Base-by-base conservation (phyloP, 30 jellyfish, hydroid and myxozoan species). In the Haliclystus octoradiatus region DNA sequence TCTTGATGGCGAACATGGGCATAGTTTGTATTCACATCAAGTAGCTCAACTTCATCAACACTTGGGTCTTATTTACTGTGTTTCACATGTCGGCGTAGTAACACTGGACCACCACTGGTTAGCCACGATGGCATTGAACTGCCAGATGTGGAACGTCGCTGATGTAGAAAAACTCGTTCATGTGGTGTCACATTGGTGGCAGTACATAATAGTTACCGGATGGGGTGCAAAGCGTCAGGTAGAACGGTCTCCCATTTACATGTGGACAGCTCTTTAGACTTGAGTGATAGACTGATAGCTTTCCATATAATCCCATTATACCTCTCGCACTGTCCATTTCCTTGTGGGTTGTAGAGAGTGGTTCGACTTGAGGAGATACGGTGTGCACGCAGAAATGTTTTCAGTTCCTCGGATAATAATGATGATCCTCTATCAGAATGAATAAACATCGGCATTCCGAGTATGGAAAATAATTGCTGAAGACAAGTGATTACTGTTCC, bases 161-260 rank as follows among this genome's bases (percentile, higher is more conserved):
- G 69, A 51, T 57, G 79, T 33, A 50, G 7, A 73, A 84, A 84
- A 71, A 84, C 12, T 28, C 95, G 74, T 52, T 78, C 92, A 60
- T 72, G 84, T 9, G 94, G 94, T 34, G 95, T 79, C 35, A 33
- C 49, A 79, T 78, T 84, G 32, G 83, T 84, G n/a, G 94, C 71
- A 26, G 94, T 84, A 28, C 73, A 78, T 63, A 84, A 49, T n/a
- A 84, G 75, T 1, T 79, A 84, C 31, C 92, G 80, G 27, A 81
- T 75, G 31, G 92, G 66, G 47, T 73, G 87, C 9, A 84, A 74
- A 7, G 87, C 89, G 65, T 84, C 93, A 62, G 90, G 87, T 31
- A 76, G 63, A 25, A 70, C 88, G 34, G 57, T 66, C 33, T 69
- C 74, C 93, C 95, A 76, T 23, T 57, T 33, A 35, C 67, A 34